A percentile compares a stretch with the other conserved stretches of the same genome.
Evolutionary conservation across 1,140 invertebrate species (phyloP).

Genomic region (Amyelois transitella): DNA sequence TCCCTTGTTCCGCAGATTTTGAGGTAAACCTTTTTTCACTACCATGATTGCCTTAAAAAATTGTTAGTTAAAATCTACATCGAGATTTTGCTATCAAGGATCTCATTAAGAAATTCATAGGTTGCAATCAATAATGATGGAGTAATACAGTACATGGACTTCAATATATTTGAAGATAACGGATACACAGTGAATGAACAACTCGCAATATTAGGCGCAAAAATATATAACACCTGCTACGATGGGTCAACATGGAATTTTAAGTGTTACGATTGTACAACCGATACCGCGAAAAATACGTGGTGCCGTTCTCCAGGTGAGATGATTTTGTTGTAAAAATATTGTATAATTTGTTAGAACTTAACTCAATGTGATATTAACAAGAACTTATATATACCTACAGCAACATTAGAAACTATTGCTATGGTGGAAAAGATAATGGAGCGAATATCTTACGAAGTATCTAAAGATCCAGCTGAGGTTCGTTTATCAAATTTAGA

Average conservation of each 20-base stretch:
- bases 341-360: background rate
- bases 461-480: conserved; percentile 81
- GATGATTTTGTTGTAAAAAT: conserved; percentile 15
- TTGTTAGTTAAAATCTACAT: too few relatives aligned
- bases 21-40: too few relatives aligned
- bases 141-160: conserved; percentile 77
- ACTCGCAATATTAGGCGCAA: conserved; percentile 13
- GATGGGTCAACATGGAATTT: conserved; percentile 28
- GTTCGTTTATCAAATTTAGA: conserved; percentile 80
- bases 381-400: conserved; percentile 19
- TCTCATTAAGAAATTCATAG: conserved; percentile 17
- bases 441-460: conserved; percentile 84
- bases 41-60: too few relatives aligned
- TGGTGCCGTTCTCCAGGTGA: conserved; percentile 71
- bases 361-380: too few relatives aligned
- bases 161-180: conserved; percentile 76
- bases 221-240: conserved; percentile 39
- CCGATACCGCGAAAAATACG: conserved; percentile 66
- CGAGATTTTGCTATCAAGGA: background rate
- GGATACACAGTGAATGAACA: conserved; percentile 77
- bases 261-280: conserved; percentile 42
- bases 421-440: conserved; percentile 85
- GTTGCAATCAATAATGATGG: conserved; percentile 77
- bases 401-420: conserved; percentile 79
- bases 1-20: conserved; percentile 75